Percentiles rank a stretch among this genome's conserved stretches.
phyloP scores from a whole-genome alignment of 1,140 invertebrate genomes.

The Phenacoccus solenopsis region DNA sequence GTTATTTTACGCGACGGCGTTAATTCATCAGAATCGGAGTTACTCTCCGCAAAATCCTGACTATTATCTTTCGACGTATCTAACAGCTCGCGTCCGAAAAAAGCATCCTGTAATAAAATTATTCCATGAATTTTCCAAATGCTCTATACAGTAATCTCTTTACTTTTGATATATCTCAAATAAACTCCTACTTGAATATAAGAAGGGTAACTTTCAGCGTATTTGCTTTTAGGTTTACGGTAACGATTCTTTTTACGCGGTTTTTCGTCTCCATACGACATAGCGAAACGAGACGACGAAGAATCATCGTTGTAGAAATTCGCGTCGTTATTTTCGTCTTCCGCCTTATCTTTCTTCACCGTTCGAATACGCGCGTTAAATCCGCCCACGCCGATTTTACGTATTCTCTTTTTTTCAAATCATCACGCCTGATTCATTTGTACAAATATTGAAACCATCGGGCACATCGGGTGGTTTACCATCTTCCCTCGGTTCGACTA shows the following conservation, averaged over 20 bases:
- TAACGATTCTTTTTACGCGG: conserved; percentile 58
- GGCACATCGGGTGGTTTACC: conserved; percentile 51
- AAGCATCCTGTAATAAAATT: conserved; percentile 51
- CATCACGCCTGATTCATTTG: conserved; percentile 61
- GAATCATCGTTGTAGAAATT: neutral
- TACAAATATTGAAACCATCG: conserved; percentile 70
- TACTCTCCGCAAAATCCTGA: conserved; percentile 39
- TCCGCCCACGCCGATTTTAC: conserved; percentile 86
- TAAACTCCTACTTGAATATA: conserved; percentile 48
- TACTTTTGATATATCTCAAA: too few species aligned
- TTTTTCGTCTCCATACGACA: conserved; percentile 38
- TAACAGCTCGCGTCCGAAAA: conserved; percentile 77
- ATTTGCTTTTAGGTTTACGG: conserved; percentile 75
- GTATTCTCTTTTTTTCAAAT: conserved; percentile 72
- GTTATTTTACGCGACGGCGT: conserved; percentile 31
- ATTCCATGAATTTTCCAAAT: too few species aligned
- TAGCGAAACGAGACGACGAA: neutral
- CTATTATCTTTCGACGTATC: conserved; percentile 48
- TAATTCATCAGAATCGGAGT: conserved; percentile 37
- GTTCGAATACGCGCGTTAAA: conserved; percentile 70
- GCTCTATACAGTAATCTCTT: too few species aligned
- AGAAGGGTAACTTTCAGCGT: conserved; percentile 84
- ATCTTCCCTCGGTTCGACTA: conserved; percentile 57
- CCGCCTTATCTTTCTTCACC: conserved; percentile 41
- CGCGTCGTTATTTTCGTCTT: conserved; percentile 3